These are phyloP conservation scores for Strigops habroptila DNA, from an alignment of 2,113 vertebrate genomes.

Conservation along the genomic window DNA sequence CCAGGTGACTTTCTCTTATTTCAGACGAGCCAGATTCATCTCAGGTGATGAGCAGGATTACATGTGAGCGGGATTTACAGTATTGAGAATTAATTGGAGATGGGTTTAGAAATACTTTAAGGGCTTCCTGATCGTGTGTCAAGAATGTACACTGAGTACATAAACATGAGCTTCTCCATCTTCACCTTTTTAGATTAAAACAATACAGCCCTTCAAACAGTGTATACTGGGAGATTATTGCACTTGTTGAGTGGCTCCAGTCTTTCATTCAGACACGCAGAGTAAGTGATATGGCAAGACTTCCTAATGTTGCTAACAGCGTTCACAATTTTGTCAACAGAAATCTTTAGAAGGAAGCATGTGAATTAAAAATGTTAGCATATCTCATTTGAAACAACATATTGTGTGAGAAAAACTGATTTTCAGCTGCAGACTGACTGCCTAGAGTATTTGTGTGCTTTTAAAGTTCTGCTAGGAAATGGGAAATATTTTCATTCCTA, in stretches of 20 bases:
- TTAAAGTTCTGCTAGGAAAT: constrained; percentile 39
- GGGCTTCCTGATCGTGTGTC: constrained; percentile 9
- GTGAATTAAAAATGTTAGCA: constrained; percentile 29
- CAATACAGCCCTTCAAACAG: not conserved
- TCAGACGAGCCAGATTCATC: not conserved
- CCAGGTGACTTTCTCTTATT: not conserved
- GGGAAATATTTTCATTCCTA: constrained; percentile 52
- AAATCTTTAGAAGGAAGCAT: constrained; percentile 13
- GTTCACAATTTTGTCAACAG: constrained; percentile 26
- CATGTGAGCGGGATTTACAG: not conserved
- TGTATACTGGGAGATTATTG: not conserved
- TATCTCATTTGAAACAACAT: not conserved
- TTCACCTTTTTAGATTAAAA: not conserved
- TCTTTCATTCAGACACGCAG: not conserved
- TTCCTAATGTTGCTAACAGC: constrained; percentile 6
- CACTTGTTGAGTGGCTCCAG: not conserved
- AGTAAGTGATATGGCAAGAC: constrained; percentile 8
- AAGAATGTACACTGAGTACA: not conserved
- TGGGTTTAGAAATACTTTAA: not conserved
- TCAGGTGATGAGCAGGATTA: not conserved
- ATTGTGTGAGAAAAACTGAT: not conserved
- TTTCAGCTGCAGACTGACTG: not conserved
- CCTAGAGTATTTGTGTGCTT: constrained; percentile 6
- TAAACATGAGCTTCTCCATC: not conserved
- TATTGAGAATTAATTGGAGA: not conserved